Conservation (phyloP, 2,888 invertebrate species). For the Cataglyphis livida region DNA sequence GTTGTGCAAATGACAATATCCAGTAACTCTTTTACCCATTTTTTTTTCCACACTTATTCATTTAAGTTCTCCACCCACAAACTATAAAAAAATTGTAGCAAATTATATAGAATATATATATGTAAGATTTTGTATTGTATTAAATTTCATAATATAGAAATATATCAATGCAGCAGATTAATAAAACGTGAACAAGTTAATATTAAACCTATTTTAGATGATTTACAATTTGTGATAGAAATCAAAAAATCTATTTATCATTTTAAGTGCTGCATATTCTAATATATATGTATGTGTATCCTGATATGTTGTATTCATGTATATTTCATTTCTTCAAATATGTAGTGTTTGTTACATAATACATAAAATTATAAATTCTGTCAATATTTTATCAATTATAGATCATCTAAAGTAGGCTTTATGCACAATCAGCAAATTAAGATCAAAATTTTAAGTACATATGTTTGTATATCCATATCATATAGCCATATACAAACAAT, state of each 20-base stretch:
- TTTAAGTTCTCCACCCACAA: neutral
- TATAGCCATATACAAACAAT: constrained; percentile 40
- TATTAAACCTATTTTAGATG: constrained; percentile 10
- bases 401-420: neutral
- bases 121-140: neutral
- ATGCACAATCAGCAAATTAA: constrained; percentile 23
- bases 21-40: neutral
- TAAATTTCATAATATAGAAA: neutral
- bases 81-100: constrained; percentile 8
- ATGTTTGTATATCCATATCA: constrained; percentile 50
- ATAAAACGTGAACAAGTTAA: constrained; percentile 5
- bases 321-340: neutral
- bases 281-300: neutral
- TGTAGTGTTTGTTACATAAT: neutral
- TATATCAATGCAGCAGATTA: constrained; percentile 18
- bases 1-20: constrained; percentile 11
- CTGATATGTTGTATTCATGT: neutral
- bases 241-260: neutral
- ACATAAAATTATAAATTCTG: neutral
- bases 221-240: neutral
- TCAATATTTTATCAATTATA: neutral
- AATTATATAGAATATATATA: constrained; percentile 15
- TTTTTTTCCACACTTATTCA: constrained; percentile 6
- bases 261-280: neutral
- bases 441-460: neutral